Conservation (phyloP, 2,797 vertebrate genomes). For the Lutjanus argentimaculatus region DNA sequence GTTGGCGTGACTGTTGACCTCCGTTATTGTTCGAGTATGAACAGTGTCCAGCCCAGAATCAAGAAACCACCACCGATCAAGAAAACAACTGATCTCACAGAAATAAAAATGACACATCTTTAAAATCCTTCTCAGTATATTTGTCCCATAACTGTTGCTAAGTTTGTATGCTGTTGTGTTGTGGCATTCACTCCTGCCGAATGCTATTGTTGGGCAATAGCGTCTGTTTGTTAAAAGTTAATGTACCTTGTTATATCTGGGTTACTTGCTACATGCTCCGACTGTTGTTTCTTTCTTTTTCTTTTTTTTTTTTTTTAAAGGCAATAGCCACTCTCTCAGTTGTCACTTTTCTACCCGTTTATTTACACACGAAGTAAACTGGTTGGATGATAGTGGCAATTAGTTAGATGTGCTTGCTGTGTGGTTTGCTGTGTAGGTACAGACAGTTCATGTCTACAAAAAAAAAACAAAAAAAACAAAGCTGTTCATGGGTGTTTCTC, state of each 20-base stretch:
- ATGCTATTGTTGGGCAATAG: conserved; percentile 88
- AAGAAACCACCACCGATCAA: conserved; percentile 76
- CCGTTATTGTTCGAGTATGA: conserved; percentile 83
- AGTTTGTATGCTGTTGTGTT: conserved; percentile 94
- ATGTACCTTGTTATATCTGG: conserved; percentile 87
- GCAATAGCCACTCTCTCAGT: conserved; percentile 43
- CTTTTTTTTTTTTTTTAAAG: conserved; percentile 12
- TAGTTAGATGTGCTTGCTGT: conserved; percentile 70
- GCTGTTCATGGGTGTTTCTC: conserved; percentile 50
- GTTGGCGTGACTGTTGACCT: conserved; percentile 99
- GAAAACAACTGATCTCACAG: conserved; percentile 72
- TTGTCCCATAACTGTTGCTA: conserved; percentile 93
- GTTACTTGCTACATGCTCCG: conserved; percentile 79
- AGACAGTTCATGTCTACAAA: conserved; percentile 49
- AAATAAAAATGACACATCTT: conserved; percentile 75
- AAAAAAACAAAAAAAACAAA: conserved; percentile 24
- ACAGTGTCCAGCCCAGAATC: conserved; percentile 86
- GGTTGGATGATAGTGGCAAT: conserved; percentile 59
- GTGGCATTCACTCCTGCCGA: conserved; percentile 91
- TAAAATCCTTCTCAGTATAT: conserved; percentile 86
- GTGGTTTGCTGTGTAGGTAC: conserved; percentile 76
- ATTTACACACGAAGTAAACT: conserved; percentile 52
- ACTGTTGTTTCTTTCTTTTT: conserved; percentile 29
- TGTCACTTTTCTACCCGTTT: conserved; percentile 61
- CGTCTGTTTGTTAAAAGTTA: conserved; percentile 90